These are phyloP conservation scores for Drosophila kokeensis DNA, from an alignment of 2,888 invertebrate species.

Conservation along the genomic window DNA sequence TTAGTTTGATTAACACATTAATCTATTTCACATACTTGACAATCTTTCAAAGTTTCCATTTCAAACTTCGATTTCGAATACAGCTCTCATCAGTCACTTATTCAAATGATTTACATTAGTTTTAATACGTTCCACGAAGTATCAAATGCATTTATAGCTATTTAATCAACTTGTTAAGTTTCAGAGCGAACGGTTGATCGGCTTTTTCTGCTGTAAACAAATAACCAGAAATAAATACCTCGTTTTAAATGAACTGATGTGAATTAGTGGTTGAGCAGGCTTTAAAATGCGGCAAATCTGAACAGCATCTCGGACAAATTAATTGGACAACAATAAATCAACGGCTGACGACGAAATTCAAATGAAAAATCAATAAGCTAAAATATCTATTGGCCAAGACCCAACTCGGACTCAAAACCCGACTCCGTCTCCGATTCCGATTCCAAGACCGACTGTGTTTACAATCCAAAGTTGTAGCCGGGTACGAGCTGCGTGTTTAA, in stretches of 20 bases:
- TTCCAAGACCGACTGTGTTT: not conserved
- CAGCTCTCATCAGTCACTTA: slow-evolving; percentile 35
- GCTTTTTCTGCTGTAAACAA: slow-evolving; percentile 33
- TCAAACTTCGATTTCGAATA: not conserved
- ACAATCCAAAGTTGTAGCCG: slow-evolving; percentile 33
- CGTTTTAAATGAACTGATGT: slow-evolving; percentile 7
- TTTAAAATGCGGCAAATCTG: slow-evolving; percentile 61
- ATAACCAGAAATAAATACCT: slow-evolving; percentile 43
- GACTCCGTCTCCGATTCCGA: not conserved
- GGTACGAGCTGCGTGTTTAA: slow-evolving; percentile 77
- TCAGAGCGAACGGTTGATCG: slow-evolving; percentile 7
- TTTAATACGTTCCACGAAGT: slow-evolving; percentile 48
- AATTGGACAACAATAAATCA: slow-evolving; percentile 78
- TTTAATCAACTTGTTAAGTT: slow-evolving; percentile 54
- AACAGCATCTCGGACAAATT: slow-evolving; percentile 76
- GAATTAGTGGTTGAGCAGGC: slow-evolving; percentile 56
- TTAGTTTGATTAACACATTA: slow-evolving; percentile 15
- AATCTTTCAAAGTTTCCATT: slow-evolving; percentile 4
- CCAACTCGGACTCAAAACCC: slow-evolving; percentile 11
- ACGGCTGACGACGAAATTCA: slow-evolving; percentile 75
- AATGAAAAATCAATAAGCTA: slow-evolving; percentile 80
- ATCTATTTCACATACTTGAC: slow-evolving; percentile 9
- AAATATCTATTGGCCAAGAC: slow-evolving; percentile 63
- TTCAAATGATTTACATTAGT: slow-evolving; percentile 55
- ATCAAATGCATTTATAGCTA: slow-evolving; percentile 45